Evolutionary conservation across 2,888 invertebrate genomes (phyloP), one percentile per base, ranked within the genome.

Genomic region (Drosophila emarginata): DNA sequence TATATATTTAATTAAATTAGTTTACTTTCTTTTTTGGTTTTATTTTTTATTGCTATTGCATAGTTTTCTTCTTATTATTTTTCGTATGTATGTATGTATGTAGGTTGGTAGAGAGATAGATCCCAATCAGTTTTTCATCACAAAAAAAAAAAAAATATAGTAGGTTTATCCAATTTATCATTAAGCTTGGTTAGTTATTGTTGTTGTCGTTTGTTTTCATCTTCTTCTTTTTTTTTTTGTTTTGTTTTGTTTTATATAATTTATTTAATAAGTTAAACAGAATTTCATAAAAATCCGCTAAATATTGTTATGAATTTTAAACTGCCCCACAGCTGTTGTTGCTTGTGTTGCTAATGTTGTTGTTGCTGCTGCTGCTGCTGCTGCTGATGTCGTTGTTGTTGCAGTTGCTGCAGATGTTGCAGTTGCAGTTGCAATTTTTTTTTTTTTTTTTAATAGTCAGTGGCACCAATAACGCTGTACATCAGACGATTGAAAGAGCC

Each of bases 401-500:
- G 37, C 4, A 5, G 26, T 32, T 32, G 32, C 32, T 45, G 40
- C 18, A 18, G 45, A 12, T 67, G 66, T 61, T 70, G 61, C 39
- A 32, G 58, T 40, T 67, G 39, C 39, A 67, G 54, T 54, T 37
- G 72, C 66, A 64, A 66, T 72, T 59, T 74, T 52, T 37, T 60
- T 61, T 52, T 61, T 72, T 60, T 61, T 57, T 54, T 74, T 61
- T 94, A 94, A 86, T 93, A 94, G 78, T 95, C 94, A 72, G 94
- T 94, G 92, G 96, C 95, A 80, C 96, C 96, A 91, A 97, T 93
- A 80, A 97, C 97, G 93, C 96, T 95, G 94, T 95, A 95, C 97
- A 97, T 97, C 91, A 97, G 94, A 91, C 97, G 95, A 92, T 96
- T 97, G 94, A 97, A 97, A 78, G 96, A 96, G 92, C 96, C 96